Evolutionary conservation across 2,113 vertebrate genomes (phyloP).

Genomic region (Chaenocephalus aceratus): DNA sequence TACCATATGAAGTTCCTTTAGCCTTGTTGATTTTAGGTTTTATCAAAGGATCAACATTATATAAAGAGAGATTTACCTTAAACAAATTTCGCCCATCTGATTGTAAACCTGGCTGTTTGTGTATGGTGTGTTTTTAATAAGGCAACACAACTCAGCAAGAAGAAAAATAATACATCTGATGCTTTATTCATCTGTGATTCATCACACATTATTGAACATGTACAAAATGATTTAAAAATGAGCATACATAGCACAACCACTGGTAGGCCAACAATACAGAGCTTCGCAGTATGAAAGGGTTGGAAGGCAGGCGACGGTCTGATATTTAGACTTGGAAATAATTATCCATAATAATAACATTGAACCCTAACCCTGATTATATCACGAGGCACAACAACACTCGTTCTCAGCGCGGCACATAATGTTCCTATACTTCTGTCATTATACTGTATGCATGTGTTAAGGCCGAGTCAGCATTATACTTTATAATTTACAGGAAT

Average conservation of each 20-base stretch:
- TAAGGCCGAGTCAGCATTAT: slow-evolving; percentile 52
- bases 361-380: slow-evolving; percentile 81
- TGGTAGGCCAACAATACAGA: slow-evolving; percentile 82
- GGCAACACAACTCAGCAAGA: slow-evolving; percentile 81
- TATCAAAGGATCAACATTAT: not conserved
- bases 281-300: slow-evolving; percentile 82
- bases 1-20: not conserved
- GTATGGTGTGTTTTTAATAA: slow-evolving; percentile 70
- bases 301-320: slow-evolving; percentile 83
- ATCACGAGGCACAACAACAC: slow-evolving; percentile 73
- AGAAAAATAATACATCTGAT: slow-evolving; percentile 87
- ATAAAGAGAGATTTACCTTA: too few relatives aligned
- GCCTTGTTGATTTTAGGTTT: not conserved
- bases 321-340: slow-evolving; percentile 76
- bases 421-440: slow-evolving; percentile 31
- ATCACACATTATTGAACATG: slow-evolving; percentile 86
- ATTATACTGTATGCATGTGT: slow-evolving; percentile 27
- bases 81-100: not conserved
- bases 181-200: slow-evolving; percentile 86
- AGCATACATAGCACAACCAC: slow-evolving; percentile 84
- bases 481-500: slow-evolving; percentile 57
- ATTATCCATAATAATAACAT: slow-evolving; percentile 73
- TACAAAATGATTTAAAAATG: slow-evolving; percentile 88
- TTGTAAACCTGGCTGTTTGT: not conserved
- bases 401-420: slow-evolving; percentile 56